phyloP scores from a whole-genome alignment of 2,113 vertebrate species.

The Toxostoma redivivum region DNA sequence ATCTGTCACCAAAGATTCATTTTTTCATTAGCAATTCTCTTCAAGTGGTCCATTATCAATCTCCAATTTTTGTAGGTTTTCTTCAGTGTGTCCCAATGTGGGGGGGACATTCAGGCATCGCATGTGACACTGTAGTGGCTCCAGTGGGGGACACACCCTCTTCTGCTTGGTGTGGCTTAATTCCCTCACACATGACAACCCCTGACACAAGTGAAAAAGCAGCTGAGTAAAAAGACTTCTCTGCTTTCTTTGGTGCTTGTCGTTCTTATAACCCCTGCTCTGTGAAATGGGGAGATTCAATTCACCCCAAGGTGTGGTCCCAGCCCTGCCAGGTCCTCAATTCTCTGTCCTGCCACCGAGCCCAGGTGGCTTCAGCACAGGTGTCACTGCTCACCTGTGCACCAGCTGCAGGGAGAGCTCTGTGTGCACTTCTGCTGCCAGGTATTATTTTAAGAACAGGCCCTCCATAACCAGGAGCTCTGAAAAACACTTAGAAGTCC shows the following conservation, averaged over 20 bases:
- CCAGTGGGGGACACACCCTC: background rate
- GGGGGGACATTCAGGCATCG: background rate
- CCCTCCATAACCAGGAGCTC: background rate
- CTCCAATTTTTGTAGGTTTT: background rate
- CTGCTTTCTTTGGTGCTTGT: background rate
- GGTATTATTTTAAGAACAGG: background rate
- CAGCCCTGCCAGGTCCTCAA: background rate
- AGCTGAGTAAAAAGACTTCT: background rate
- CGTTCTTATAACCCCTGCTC: background rate
- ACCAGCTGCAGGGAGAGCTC: background rate
- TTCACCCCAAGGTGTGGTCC: background rate
- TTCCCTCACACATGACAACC: background rate
- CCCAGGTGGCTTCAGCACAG: background rate
- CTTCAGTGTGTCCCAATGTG: background rate
- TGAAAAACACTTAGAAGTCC: background rate
- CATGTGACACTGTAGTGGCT: background rate
- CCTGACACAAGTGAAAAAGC: background rate
- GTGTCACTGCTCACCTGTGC: background rate
- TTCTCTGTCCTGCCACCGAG: background rate
- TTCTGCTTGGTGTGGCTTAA: background rate
- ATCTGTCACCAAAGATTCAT: background rate
- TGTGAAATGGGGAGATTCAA: background rate
- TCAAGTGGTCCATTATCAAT: background rate
- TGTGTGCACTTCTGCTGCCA: background rate
- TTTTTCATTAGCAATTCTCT: background rate